phyloP scores from a whole-genome alignment of 2,113 vertebrate genomes.

The Spilogale gracilis region DNA sequence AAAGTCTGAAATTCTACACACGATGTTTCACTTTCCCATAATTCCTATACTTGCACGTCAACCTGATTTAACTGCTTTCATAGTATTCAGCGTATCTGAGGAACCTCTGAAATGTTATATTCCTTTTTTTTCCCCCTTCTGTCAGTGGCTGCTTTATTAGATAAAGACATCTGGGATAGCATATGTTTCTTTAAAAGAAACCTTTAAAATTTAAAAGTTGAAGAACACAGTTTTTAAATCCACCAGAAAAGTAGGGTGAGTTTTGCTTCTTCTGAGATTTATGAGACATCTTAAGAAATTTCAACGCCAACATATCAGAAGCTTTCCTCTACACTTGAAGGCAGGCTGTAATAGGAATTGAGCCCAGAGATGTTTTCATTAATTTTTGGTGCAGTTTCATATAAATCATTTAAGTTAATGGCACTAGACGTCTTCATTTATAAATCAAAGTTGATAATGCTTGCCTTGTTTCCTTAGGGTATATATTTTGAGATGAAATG shows the following conservation, averaged over 20 bases:
- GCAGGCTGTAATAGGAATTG: not conserved
- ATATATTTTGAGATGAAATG: not conserved
- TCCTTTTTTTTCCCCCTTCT: slow-evolving; percentile 69
- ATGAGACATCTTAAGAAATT: slow-evolving; percentile 13
- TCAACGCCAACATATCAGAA: not conserved
- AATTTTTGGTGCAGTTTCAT: not conserved
- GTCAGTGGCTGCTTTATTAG: slow-evolving; percentile 76
- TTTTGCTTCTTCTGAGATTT: slow-evolving; percentile 54
- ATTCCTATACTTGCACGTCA: not conserved
- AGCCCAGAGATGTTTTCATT: not conserved
- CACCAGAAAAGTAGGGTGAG: slow-evolving; percentile 40
- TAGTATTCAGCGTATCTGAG: slow-evolving; percentile 58
- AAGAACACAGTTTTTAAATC: slow-evolving; percentile 66
- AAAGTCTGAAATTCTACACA: not conserved
- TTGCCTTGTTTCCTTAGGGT: not conserved
- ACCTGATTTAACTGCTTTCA: slow-evolving; percentile 46
- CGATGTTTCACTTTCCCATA: not conserved
- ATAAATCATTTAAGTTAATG: not conserved
- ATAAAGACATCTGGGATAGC: slow-evolving; percentile 79
- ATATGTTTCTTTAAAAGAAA: slow-evolving; percentile 82
- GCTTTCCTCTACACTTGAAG: not conserved
- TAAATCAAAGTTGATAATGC: not conserved
- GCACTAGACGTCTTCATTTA: not conserved
- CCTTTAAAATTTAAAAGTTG: slow-evolving; percentile 77
- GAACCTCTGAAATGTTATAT: slow-evolving; percentile 74